phyloP scores from a whole-genome alignment of 1,140 invertebrate species.

The Anastatus disparis region DNA sequence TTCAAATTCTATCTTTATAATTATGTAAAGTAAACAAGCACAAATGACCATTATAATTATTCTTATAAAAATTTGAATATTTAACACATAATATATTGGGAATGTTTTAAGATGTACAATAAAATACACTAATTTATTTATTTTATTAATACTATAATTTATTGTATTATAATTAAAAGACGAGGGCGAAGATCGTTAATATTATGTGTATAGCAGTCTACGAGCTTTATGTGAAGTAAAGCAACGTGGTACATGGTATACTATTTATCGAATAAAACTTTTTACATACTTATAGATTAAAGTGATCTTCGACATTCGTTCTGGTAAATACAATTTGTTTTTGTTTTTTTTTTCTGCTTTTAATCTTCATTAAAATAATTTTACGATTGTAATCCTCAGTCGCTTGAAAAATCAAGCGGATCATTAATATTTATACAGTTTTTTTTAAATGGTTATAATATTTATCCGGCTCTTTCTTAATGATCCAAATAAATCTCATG shows the following conservation, averaged over 20 bases:
- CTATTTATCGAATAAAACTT: conserved; percentile 36
- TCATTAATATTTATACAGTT: conserved; percentile 19
- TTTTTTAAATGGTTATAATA: conserved; percentile 33
- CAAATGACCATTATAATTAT: too few relatives aligned
- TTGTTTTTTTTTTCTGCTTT: too few relatives aligned
- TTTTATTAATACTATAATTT: conserved; percentile 48
- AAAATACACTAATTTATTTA: too few relatives aligned
- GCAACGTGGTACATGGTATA: conserved; percentile 50
- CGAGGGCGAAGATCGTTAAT: conserved; percentile 46
- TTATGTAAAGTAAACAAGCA: too few relatives aligned
- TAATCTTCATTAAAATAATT: too few relatives aligned
- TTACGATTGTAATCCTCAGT: conserved; percentile 41
- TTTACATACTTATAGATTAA: conserved; percentile 47
- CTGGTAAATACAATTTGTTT: conserved; percentile 22
- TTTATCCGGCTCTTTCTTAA: conserved; percentile 38
- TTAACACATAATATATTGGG: too few relatives aligned
- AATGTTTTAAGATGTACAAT: too few relatives aligned
- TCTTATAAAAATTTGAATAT: too few relatives aligned
- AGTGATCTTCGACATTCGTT: conserved; percentile 43
- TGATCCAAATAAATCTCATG: conserved; percentile 32
- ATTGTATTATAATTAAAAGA: conserved; percentile 53
- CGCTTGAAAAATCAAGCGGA: conserved; percentile 28
- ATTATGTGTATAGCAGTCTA: conserved; percentile 51
- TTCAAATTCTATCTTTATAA: too few relatives aligned
- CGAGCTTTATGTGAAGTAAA: conserved; percentile 49